Evolutionary conservation across 2,113 vertebrate genomes (phyloP).

Genomic region (Salminus brasiliensis): DNA sequence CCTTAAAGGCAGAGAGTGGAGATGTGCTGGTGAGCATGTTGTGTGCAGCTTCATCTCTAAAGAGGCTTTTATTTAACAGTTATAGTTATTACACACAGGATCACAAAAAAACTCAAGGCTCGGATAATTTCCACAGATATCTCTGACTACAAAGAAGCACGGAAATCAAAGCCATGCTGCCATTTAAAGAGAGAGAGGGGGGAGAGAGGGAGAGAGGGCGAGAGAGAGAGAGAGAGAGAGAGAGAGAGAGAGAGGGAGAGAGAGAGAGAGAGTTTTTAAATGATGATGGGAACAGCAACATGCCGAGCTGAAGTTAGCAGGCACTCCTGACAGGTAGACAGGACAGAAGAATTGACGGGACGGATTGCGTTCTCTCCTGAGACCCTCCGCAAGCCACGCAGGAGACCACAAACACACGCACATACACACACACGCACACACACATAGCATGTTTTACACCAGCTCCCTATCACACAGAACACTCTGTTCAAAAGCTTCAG

Average conservation of each 20-base stretch:
- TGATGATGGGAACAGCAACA: slow-evolving; percentile 64
- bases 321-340: slow-evolving; percentile 48
- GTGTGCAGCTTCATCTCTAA: slow-evolving; percentile 69
- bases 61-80: slow-evolving; percentile 64
- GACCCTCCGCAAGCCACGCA: slow-evolving; percentile 43
- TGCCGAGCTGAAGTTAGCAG: slow-evolving; percentile 51
- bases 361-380: slow-evolving; percentile 39
- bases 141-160: slow-evolving; percentile 74
- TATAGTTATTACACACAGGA: slow-evolving; percentile 69
- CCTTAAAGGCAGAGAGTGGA: slow-evolving; percentile 71
- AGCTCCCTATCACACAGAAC: slow-evolving; percentile 31
- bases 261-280: slow-evolving; percentile 67
- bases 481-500: slow-evolving; percentile 6
- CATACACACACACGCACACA: slow-evolving; percentile 35
- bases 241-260: slow-evolving; percentile 15
- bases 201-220: slow-evolving; percentile 12
- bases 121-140: slow-evolving; percentile 73
- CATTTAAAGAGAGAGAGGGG: slow-evolving; percentile 33
- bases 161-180: slow-evolving; percentile 74
- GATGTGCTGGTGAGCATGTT: slow-evolving; percentile 62
- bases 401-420: slow-evolving; percentile 47
- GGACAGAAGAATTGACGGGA: slow-evolving; percentile 49
- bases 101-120: slow-evolving; percentile 68
- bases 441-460: slow-evolving; percentile 42
- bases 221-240: background rate